Percentiles rank a stretch among this genome's conserved stretches.
Evolutionary conservation across 2,113 vertebrate species (phyloP).

Genomic region (Abramis brama): DNA sequence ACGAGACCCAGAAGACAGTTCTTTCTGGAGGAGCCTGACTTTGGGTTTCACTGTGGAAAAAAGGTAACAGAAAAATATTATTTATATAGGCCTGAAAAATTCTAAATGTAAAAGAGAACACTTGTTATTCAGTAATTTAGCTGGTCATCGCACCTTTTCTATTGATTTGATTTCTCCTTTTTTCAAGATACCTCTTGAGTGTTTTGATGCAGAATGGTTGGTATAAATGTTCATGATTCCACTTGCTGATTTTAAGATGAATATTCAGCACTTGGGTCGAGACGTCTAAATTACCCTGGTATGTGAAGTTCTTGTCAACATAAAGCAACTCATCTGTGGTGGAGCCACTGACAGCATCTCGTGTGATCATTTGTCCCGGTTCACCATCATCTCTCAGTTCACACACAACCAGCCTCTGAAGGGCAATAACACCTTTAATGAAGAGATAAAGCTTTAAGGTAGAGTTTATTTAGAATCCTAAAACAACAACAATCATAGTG

Average conservation of each 20-base stretch:
- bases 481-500: background rate
- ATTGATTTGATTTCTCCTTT: conserved; percentile 19
- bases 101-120: background rate
- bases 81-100: background rate
- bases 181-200: conserved; percentile 23
- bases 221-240: background rate
- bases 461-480: background rate
- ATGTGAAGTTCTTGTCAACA: background rate
- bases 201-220: conserved; percentile 6
- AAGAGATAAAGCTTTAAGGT: background rate
- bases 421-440: background rate
- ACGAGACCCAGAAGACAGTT: background rate
- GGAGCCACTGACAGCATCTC: conserved; percentile 13
- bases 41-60: conserved; percentile 31
- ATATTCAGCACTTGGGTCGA: background rate
- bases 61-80: background rate
- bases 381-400: background rate
- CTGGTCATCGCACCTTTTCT: conserved; percentile 16
- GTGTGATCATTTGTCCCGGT: conserved; percentile 3
- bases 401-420: conserved; percentile 38
- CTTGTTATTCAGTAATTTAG: background rate
- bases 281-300: background rate
- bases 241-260: background rate
- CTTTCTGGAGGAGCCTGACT: conserved; percentile 40
- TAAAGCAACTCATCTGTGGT: background rate